Conservation (phyloP, 2,888 invertebrate genomes). For the Blomia tropicalis region DNA sequence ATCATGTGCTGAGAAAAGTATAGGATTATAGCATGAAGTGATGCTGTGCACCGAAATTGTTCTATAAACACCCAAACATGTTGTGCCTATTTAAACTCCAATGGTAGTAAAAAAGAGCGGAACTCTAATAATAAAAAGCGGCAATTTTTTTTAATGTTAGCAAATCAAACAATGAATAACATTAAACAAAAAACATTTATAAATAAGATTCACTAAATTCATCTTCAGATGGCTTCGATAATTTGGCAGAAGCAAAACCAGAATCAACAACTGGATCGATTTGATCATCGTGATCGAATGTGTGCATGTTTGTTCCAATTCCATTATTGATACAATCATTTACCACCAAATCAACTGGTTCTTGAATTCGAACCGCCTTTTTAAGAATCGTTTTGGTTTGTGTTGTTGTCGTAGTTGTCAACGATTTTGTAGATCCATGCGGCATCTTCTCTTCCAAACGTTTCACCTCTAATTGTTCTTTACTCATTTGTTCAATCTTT, state of each 20-base stretch:
- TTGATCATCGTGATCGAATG: not conserved
- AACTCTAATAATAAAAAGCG: too few relatives aligned
- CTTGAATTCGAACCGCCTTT: constrained; percentile 26
- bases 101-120: too few relatives aligned
- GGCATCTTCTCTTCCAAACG: constrained; percentile 10
- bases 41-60: too few relatives aligned
- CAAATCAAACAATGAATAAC: too few relatives aligned
- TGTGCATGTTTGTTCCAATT: not conserved
- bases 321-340: constrained; percentile 10
- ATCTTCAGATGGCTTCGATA: constrained; percentile 55
- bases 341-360: constrained; percentile 18
- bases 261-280: constrained; percentile 30
- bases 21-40: too few relatives aligned
- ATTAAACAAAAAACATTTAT: too few relatives aligned
- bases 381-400: constrained; percentile 4
- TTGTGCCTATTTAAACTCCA: too few relatives aligned
- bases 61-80: too few relatives aligned
- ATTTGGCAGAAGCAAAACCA: constrained; percentile 46
- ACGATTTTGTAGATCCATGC: not conserved
- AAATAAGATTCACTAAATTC: constrained; percentile 69
- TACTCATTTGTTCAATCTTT: constrained; percentile 25
- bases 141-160: too few relatives aligned
- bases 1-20: too few relatives aligned
- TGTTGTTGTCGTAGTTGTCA: not conserved
- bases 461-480: constrained; percentile 21